Evolutionary conservation across 2,888 invertebrate genomes (phyloP), one percentile per base, ranked within the genome.

Genomic region (Smittia aterrima): DNA sequence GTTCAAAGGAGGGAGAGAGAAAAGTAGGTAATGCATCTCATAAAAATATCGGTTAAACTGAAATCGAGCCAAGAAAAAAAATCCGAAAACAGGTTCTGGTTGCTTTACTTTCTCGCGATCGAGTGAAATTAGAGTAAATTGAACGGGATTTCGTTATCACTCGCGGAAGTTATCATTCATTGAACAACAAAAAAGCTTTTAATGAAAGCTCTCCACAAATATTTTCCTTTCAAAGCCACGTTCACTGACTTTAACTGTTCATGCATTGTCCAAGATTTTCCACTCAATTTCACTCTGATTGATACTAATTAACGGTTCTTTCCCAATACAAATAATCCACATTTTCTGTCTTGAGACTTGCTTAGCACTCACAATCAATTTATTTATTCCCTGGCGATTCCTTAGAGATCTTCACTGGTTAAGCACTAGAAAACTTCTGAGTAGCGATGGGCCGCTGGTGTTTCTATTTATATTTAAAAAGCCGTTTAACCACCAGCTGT

Each of bases 21-120:
- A 68, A 68, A 68, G 68, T 68, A 68, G 68, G 68, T 47, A 68
- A 68, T 68, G 68, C 68, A 68, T 68, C 68, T 47, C 68, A 68
- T 68, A 68, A 68, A 66, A 68, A 68, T 68, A 68, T 68, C 68
- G 68, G 47, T 68, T 68, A 68, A 68, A 68, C n/a, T 16, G 53
- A 16, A 18, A 13, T n/a, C 18, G 16, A 47, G n/a, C 53, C 18
- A 16, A 16, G 16, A 41, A 18, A 9, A 32, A 9, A 32, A 32
- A 9, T 9, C 32, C 22, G 4, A 53, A 68, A 68, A 68, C 68
- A 68, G 68, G 68, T 68, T 68, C 68, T 68, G 68, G 41, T 13
- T 68, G 68, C 47, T 68, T 47, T 25, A 41, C 24, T 68, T 68
- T 68, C 24, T 68, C 32, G 32, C 32, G 32, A 32, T 32, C 32